Conservation (phyloP, 2,113 vertebrate genomes). For the Holacanthus passer region DNA sequence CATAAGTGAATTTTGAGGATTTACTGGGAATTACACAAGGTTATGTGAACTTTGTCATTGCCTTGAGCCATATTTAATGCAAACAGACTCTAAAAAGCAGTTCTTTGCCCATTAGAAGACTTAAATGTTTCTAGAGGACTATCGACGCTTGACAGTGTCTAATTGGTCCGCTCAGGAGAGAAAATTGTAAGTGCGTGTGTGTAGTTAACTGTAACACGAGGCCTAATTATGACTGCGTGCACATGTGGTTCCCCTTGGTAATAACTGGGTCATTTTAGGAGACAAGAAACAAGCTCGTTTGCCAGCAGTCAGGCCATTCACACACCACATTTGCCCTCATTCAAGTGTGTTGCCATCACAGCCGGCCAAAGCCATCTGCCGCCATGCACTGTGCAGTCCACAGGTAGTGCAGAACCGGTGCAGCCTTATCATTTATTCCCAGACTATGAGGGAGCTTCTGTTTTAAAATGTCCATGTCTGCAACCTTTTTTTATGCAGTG, state of each 20-base stretch:
- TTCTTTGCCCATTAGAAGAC: not conserved
- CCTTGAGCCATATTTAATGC: constrained; percentile 1
- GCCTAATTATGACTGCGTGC: constrained; percentile 31
- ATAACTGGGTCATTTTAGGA: constrained; percentile 43
- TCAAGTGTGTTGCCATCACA: constrained; percentile 52
- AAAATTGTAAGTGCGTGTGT: not conserved
- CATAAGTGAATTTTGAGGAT: constrained; percentile 12
- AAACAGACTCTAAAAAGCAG: not conserved
- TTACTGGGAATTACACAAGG: constrained; percentile 11
- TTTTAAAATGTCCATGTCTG: constrained; percentile 30
- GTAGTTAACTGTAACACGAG: not conserved
- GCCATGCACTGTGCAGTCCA: not conserved
- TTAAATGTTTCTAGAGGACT: not conserved
- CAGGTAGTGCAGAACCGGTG: constrained; percentile 39
- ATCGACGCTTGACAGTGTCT: not conserved
- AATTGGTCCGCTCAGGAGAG: constrained; percentile 1
- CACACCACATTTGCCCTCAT: constrained; percentile 48
- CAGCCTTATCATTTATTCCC: constrained; percentile 56
- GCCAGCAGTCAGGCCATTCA: constrained; percentile 50
- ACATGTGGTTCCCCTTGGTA: constrained; percentile 10
- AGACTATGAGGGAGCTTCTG: constrained; percentile 7
- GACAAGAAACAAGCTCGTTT: constrained; percentile 38
- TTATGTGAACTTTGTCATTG: constrained; percentile 5
- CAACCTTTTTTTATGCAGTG: constrained; percentile 9
- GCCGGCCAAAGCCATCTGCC: constrained; percentile 56